Percentiles rank a stretch among this genome's conserved stretches.
Evolutionary conservation across 2,113 vertebrate species (phyloP).

Genomic region (Ahaetulla prasina): DNA sequence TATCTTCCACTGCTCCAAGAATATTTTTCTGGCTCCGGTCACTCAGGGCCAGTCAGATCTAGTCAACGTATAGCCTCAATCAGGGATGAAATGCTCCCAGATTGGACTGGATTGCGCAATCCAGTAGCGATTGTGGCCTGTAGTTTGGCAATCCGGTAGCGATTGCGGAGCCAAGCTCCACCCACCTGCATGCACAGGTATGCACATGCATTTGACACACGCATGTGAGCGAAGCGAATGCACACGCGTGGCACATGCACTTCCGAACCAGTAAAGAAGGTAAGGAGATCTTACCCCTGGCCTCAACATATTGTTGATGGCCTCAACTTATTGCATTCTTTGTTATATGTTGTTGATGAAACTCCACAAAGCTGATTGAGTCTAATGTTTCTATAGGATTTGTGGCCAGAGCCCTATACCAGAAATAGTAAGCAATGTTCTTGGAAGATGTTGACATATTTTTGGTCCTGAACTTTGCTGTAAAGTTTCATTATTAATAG

Average conservation of each 20-base stretch:
- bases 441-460: background rate
- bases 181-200: no score
- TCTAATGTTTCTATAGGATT: background rate
- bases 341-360: background rate
- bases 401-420: background rate
- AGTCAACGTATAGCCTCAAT: background rate
- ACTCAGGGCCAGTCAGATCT: background rate
- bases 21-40: background rate
- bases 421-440: background rate
- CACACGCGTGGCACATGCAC: no score
- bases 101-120: no score
- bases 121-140: no score
- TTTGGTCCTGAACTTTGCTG: conserved; percentile 33
- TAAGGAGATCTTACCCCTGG: no score
- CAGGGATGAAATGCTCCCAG: no score
- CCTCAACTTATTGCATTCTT: background rate
- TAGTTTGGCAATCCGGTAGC: no score
- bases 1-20: background rate
- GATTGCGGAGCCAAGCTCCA: no score
- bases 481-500: conserved; percentile 29
- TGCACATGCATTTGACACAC: no score
- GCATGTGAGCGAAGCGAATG: no score
- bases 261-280: no score
- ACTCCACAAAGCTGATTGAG: background rate
- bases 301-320: background rate